Base-by-base conservation (phyloP, 2,888 invertebrate species). In the Uropetala carovei region DNA sequence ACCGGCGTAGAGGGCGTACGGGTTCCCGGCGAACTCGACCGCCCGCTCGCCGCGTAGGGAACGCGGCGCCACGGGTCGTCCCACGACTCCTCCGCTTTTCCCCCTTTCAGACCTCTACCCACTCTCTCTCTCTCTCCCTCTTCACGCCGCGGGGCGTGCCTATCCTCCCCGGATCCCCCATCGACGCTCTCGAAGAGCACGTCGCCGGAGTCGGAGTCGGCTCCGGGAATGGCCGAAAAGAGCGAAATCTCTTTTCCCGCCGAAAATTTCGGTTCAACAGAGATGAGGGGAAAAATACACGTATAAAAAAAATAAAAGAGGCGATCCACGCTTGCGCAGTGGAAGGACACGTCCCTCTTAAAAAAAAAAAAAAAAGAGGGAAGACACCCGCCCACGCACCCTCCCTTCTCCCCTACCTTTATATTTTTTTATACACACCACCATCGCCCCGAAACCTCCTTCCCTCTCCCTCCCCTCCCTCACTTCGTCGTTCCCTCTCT, bases 181-280 rank as follows among this genome's bases (percentile, higher is more conserved):
- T 68, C 68, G 22, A 18, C n/a, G 27, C 75, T 75, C 75, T 22
- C 22, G 75, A 75, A 43, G 75, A 13, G 43, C 89, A 18, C 64
- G 89, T 68, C 64, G 43, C 64, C 89, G 59, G 59, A 16, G 64
- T 89, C 64, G 89, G 89, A n/a, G 89, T 30, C 89, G 64, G 89
- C 89, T 89, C 89, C 89, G 89, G 60, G 89, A 89, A 89, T 89
- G 89, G 89, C 64, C 64, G 89, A 89, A 89, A 89, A 89, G 89
- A 43, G n/a, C n/a, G 89, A 60, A 64, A 89, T 60, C 60, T 89
- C 89, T 89, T 89, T 89, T 89, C 64, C 89, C 64, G 30, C 89
- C 89, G 64, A 89, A 89, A 89, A 18, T 89, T 89, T 89, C 89
- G 43, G 64, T 58, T 43, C 75, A 27, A 9, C 75, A 14, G 59